Evolutionary conservation across 2,888 invertebrate genomes (phyloP).

Genomic region (Epistrophella euchroma): DNA sequence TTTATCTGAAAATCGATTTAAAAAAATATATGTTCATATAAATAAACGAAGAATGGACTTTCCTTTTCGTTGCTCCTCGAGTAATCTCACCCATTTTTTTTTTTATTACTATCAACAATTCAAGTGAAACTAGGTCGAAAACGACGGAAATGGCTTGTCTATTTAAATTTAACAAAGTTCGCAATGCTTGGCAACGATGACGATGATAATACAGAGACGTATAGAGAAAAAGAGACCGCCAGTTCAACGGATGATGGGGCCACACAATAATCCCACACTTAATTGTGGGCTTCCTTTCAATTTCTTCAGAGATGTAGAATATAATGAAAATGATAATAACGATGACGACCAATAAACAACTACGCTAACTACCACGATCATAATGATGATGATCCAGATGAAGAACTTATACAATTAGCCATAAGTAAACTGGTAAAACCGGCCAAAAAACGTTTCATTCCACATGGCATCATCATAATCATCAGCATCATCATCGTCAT

Average conservation of each 20-base stretch:
- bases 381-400: slow-evolving; percentile 57
- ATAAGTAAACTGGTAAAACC: slow-evolving; percentile 67
- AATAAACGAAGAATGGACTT: slow-evolving; percentile 8
- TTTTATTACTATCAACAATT: slow-evolving; percentile 63
- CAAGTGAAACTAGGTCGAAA: slow-evolving; percentile 68
- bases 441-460: slow-evolving; percentile 54
- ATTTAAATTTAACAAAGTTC: slow-evolving; percentile 61
- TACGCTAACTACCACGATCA: slow-evolving; percentile 20
- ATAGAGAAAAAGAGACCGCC: slow-evolving; percentile 23
- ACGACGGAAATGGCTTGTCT: slow-evolving; percentile 63
- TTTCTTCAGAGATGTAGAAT: slow-evolving; percentile 62
- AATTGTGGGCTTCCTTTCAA: slow-evolving; percentile 72
- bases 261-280: slow-evolving; percentile 68
- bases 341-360: not conserved
- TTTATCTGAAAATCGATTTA: slow-evolving; percentile 18
- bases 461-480: slow-evolving; percentile 57
- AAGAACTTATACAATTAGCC: slow-evolving; percentile 69
- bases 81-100: slow-evolving; percentile 3
- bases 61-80: slow-evolving; percentile 15
- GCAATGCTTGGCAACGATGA: slow-evolving; percentile 51
- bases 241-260: slow-evolving; percentile 55
- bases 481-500: not conserved
- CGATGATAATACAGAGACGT: slow-evolving; percentile 26
- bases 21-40: not conserved
- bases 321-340: slow-evolving; percentile 57